Conservation (phyloP, 2,888 invertebrate genomes). For the Harpagoxenus sublaevis region DNA sequence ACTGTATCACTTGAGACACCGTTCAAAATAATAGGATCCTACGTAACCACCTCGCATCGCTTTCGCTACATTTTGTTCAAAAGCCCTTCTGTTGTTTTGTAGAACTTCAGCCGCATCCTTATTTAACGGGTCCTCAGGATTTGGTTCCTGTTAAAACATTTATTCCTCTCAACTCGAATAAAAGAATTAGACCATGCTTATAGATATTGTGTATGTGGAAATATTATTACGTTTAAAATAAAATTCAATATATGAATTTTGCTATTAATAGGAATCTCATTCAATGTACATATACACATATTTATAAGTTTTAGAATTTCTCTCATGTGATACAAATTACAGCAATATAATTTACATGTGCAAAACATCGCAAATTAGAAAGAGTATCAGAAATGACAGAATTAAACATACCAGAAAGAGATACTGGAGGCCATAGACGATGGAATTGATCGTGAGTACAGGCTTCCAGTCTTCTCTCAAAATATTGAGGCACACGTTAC, state of each 20-base stretch:
- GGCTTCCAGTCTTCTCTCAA: slow-evolving; percentile 99
- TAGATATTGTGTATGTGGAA: background rate
- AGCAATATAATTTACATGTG: background rate
- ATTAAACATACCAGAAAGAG: slow-evolving; percentile 93
- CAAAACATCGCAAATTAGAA: background rate
- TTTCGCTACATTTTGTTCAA: slow-evolving; percentile 98
- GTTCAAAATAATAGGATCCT: slow-evolving; percentile 97
- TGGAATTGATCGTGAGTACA: slow-evolving; percentile 98
- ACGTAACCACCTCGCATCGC: slow-evolving; percentile 99
- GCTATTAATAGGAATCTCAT: background rate
- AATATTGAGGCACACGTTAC: slow-evolving; percentile 99
- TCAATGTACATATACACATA: background rate
- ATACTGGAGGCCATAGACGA: slow-evolving; percentile 99
- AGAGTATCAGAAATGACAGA: background rate
- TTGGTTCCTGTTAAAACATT: slow-evolving; percentile 93
- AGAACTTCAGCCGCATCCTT: slow-evolving; percentile 99
- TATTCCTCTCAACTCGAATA: slow-evolving; percentile 1
- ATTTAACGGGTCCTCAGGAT: slow-evolving; percentile 99
- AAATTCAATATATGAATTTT: background rate
- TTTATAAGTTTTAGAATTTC: background rate
- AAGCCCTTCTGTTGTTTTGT: slow-evolving; percentile 96
- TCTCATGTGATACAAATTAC: background rate
- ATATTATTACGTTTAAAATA: background rate
- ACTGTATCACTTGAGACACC: slow-evolving; percentile 95
- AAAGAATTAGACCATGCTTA: background rate